These are phyloP conservation scores for Fopius arisanus DNA, from an alignment of 1,140 invertebrate genomes.

Conservation along the genomic window DNA sequence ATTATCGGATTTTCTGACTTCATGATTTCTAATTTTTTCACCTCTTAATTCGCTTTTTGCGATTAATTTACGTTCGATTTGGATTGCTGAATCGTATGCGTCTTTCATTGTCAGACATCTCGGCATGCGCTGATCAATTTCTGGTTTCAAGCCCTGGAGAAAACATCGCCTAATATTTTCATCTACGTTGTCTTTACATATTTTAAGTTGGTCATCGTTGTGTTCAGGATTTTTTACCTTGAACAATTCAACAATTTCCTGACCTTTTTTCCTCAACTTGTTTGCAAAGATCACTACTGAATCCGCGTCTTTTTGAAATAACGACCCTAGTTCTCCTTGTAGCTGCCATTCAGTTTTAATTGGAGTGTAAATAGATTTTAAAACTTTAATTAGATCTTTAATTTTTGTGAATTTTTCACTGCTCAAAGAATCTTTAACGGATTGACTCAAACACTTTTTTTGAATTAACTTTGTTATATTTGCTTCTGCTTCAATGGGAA, in stretches of 20 bases:
- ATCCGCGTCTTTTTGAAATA: conserved; percentile 2
- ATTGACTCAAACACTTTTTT: not conserved
- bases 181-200: not conserved
- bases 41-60: not conserved
- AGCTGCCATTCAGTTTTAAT: not conserved
- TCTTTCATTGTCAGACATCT: not conserved
- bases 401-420: not conserved
- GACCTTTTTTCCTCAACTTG: conserved; percentile 12
- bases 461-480: not conserved
- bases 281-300: not conserved
- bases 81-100: not conserved
- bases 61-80: not conserved
- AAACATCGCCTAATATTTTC: not conserved
- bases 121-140: conserved; percentile 24
- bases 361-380: not conserved
- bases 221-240: not conserved
- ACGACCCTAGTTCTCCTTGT: no score
- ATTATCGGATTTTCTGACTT: no score
- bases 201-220: not conserved
- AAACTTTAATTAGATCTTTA: not conserved
- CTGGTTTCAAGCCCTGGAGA: not conserved
- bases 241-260: conserved; percentile 14
- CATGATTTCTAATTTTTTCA: not conserved
- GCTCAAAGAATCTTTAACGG: no score
- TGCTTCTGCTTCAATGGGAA: not conserved